phyloP scores from a whole-genome alignment of 2,113 vertebrate species.

The Eira barbara region DNA sequence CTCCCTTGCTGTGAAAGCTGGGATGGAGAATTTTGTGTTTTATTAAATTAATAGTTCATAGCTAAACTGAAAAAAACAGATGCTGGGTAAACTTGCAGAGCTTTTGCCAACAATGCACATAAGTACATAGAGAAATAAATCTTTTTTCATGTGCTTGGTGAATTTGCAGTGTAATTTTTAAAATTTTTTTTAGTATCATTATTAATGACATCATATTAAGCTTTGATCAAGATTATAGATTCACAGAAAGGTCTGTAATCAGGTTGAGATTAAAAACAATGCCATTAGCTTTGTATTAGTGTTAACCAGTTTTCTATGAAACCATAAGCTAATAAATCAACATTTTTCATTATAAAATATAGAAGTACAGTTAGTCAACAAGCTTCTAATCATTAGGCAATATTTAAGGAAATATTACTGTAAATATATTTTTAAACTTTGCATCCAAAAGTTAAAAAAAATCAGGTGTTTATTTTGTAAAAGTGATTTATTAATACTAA shows the following conservation, averaged over 20 bases:
- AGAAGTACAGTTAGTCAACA: not conserved
- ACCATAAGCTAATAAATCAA: not conserved
- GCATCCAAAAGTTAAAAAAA: not conserved
- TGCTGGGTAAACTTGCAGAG: not conserved
- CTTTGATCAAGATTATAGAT: not conserved
- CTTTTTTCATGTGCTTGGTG: not conserved
- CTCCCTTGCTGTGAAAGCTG: not conserved
- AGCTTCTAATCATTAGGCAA: not conserved
- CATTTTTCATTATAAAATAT: constrained; percentile 40
- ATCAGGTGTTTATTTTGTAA: not conserved
- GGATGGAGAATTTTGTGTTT: not conserved
- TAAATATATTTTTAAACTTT: constrained; percentile 10
- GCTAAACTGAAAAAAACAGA: not conserved
- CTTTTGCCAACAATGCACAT: not conserved
- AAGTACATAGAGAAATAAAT: not conserved
- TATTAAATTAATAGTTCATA: not conserved
- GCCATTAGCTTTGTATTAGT: not conserved
- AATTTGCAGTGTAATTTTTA: not conserved
- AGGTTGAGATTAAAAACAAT: constrained; percentile 16
- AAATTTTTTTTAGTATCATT: not conserved
- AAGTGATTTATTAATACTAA: constrained; percentile 7
- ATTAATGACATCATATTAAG: not conserved
- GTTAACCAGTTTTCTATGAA: not conserved
- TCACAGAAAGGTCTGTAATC: not conserved
- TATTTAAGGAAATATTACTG: constrained; percentile 14